A percentile compares a stretch with the other conserved stretches of the same genome.
Evolutionary conservation across 2,797 vertebrate genomes (phyloP).

Genomic region (Crypturellus tataupa): DNA sequence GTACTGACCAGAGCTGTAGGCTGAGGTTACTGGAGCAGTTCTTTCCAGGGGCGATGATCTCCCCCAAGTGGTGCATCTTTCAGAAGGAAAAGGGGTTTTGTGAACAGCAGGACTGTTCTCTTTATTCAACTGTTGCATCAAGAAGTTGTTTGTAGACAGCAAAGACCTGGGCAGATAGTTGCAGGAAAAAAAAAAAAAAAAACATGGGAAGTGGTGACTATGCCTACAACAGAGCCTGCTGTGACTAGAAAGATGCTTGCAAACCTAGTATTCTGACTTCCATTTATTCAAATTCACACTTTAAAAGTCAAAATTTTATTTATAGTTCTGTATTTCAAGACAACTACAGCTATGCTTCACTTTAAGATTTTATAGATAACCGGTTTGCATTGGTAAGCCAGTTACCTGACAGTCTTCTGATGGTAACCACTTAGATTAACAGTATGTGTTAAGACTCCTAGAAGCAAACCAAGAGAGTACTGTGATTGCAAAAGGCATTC

Average conservation of each 20-base stretch:
- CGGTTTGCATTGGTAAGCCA: not conserved
- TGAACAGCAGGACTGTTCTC: slow-evolving; percentile 20
- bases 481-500: not conserved
- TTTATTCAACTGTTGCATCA: slow-evolving; percentile 51
- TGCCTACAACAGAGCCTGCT: not conserved
- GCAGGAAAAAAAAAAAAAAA: not conserved
- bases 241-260: not conserved
- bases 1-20: not conserved
- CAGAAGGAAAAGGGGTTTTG: slow-evolving; percentile 27
- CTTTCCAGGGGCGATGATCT: not conserved
- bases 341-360: not conserved
- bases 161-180: not conserved
- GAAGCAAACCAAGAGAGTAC: not conserved
- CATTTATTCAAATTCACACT: not conserved
- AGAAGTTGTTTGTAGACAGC: slow-evolving; percentile 42
- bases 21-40: not conserved
- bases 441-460: not conserved
- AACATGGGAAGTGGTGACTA: not conserved
- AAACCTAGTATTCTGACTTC: not conserved
- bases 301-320: not conserved
- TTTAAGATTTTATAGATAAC: not conserved
- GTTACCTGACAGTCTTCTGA: not conserved
- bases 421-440: not conserved
- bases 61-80: not conserved
- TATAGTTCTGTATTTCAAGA: not conserved